phyloP scores from a whole-genome alignment of 2,888 invertebrate genomes.

The Macaria notata region DNA sequence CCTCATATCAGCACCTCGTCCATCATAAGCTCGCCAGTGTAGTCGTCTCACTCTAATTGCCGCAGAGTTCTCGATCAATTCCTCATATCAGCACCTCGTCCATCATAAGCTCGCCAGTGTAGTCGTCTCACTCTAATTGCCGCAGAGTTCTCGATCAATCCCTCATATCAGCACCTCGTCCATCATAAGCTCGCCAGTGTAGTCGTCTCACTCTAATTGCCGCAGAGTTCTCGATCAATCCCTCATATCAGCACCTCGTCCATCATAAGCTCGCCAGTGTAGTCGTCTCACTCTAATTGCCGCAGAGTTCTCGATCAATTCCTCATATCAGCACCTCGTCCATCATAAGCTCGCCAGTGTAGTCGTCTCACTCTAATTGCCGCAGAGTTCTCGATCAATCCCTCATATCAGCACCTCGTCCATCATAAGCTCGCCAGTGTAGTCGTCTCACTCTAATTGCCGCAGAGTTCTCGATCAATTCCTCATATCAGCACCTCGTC shows the following conservation, averaged over 20 bases:
- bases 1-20: constrained; percentile 26
- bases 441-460: constrained; percentile 66
- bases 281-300: constrained; percentile 66
- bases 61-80: background rate
- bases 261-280: constrained; percentile 32
- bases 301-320: background rate
- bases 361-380: constrained; percentile 66
- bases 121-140: constrained; percentile 66
- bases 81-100: constrained; percentile 26
- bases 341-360: constrained; percentile 32
- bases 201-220: constrained; percentile 66
- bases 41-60: constrained; percentile 66
- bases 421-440: constrained; percentile 32
- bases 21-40: constrained; percentile 32
- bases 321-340: constrained; percentile 26
- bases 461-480: background rate
- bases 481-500: constrained; percentile 26
- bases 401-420: constrained; percentile 26
- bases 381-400: background rate
- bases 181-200: constrained; percentile 32
- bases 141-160: background rate
- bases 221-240: background rate
- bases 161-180: constrained; percentile 26
- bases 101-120: constrained; percentile 32
- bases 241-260: constrained; percentile 26